phyloP scores from a whole-genome alignment of 2,888 invertebrate genomes.

The Malthinus seriepunctatus region DNA sequence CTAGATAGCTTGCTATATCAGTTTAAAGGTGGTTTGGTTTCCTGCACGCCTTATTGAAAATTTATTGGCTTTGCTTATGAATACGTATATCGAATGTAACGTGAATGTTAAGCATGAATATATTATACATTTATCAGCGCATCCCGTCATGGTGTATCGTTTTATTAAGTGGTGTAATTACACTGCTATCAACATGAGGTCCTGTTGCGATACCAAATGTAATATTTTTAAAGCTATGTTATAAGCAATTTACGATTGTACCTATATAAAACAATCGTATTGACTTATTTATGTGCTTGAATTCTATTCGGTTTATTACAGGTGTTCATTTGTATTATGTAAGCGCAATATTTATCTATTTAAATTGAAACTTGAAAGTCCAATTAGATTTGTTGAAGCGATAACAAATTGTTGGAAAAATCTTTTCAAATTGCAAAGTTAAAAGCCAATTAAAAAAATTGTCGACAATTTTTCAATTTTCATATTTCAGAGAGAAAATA shows the following conservation, averaged over 20 bases:
- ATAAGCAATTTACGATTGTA: constrained; percentile 37
- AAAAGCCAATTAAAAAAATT: not conserved
- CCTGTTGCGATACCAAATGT: constrained; percentile 39
- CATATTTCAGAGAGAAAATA: not conserved
- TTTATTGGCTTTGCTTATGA: constrained; percentile 43
- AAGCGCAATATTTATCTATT: not conserved
- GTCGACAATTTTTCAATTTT: too few species aligned
- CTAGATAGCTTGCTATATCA: too few species aligned
- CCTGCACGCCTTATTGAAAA: constrained; percentile 17
- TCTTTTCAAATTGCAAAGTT: too few species aligned
- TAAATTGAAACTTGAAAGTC: too few species aligned
- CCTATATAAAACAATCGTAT: constrained; percentile 40
- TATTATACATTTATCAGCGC: constrained; percentile 37
- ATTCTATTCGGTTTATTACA: constrained; percentile 34
- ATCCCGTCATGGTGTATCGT: constrained; percentile 30
- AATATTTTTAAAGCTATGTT: constrained; percentile 38
- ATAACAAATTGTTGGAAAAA: too few species aligned
- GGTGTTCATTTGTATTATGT: constrained; percentile 33
- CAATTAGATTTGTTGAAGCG: too few species aligned
- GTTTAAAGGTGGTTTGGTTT: not conserved
- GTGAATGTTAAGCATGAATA: constrained; percentile 39
- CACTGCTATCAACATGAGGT: constrained; percentile 38
- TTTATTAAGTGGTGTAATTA: constrained; percentile 41
- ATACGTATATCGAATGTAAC: constrained; percentile 41
- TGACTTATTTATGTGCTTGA: constrained; percentile 33